A percentile compares a stretch with the other conserved stretches of the same genome.
Conservation (phyloP, 37 sponge, comb jelly and placozoan genomes). For the Cliona cf. orientalis region DNA sequence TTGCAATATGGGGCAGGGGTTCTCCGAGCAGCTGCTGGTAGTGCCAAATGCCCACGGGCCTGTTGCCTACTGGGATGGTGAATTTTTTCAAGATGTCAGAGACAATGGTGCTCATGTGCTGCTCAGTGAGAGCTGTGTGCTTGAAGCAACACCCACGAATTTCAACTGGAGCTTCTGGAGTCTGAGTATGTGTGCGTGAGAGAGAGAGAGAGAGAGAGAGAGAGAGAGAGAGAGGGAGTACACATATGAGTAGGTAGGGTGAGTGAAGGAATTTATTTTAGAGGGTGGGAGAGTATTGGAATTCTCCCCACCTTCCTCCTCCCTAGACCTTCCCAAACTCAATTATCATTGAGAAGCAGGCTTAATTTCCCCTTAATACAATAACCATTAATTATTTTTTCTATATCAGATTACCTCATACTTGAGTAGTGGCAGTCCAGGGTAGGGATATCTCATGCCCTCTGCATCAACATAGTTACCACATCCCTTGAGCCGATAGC, state of each 20-base stretch:
- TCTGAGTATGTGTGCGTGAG: too few relatives aligned
- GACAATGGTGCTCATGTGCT: constrained; percentile 40
- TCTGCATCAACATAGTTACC: constrained; percentile 45
- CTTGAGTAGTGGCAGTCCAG: neutral
- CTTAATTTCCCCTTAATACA: too few relatives aligned
- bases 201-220: too few relatives aligned
- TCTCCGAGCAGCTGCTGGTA: constrained; percentile 41
- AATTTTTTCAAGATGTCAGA: constrained; percentile 13
- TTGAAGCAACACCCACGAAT: constrained; percentile 46
- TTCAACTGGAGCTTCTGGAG: neutral
- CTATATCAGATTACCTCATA: too few relatives aligned
- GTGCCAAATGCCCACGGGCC: constrained; percentile 42
- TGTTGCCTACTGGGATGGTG: constrained; percentile 41
- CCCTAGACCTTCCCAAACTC: too few relatives aligned
- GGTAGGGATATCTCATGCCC: constrained; percentile 5
- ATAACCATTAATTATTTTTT: too few relatives aligned
- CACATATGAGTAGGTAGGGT: too few relatives aligned
- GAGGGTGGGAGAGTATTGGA: too few relatives aligned
- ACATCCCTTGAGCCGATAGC: constrained; percentile 73
- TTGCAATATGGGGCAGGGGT: constrained; percentile 14
- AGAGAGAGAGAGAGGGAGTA: too few relatives aligned
- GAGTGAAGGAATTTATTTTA: too few relatives aligned
- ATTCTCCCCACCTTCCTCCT: too few relatives aligned
- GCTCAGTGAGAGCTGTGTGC: constrained; percentile 48
- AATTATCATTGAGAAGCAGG: too few relatives aligned